Conservation (phyloP, 2,797 vertebrate species). For the Heteromormyrus szaboi region DNA sequence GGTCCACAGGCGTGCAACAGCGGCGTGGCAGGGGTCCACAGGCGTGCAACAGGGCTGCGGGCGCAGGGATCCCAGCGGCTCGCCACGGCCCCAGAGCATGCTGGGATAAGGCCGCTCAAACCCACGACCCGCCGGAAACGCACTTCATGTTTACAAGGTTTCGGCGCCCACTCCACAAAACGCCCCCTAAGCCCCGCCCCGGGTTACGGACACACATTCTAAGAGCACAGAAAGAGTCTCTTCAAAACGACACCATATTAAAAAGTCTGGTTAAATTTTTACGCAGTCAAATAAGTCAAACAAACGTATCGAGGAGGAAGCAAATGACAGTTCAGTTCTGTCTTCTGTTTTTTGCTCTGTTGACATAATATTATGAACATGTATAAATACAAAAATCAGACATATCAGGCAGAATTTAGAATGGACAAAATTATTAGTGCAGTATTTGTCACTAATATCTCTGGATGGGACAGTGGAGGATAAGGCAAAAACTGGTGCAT, state of each 20-base stretch:
- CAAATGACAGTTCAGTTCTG: not conserved
- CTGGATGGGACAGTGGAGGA: not conserved
- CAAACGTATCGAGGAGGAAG: conserved; percentile 12
- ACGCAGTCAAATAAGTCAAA: conserved; percentile 28
- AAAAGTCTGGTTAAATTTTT: not conserved
- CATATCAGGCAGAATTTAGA: not conserved
- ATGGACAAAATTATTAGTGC: not conserved
- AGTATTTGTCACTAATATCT: no score
- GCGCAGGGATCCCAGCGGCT: no score
- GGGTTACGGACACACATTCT: not conserved
- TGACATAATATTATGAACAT: not conserved
- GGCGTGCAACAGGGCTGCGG: no score
- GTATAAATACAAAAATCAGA: not conserved
- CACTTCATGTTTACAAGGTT: not conserved
- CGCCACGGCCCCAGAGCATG: not conserved
- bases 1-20: conserved; percentile 31
- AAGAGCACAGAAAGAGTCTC: not conserved
- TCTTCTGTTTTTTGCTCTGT: not conserved
- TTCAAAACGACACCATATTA: not conserved
- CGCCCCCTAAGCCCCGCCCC: not conserved
- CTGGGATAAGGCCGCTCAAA: not conserved
- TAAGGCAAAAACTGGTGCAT: not conserved
- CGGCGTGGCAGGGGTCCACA: no score
- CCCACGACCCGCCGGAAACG: not conserved
- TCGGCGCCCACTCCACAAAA: not conserved